Evolutionary conservation across 2,113 vertebrate species (phyloP).

Genomic region (Grantiella picta): DNA sequence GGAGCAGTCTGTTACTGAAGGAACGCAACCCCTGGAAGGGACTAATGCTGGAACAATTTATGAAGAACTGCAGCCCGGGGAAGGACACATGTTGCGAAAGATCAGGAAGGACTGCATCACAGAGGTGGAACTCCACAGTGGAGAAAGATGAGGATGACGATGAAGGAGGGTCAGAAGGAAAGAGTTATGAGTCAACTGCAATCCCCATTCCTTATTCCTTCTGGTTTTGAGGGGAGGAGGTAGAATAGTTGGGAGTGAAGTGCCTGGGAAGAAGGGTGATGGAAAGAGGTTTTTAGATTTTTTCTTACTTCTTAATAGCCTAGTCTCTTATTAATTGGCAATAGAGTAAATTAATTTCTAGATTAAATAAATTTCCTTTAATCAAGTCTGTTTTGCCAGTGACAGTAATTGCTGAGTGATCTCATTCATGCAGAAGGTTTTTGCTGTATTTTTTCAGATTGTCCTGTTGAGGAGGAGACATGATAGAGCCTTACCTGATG

Average conservation of each 20-base stretch:
- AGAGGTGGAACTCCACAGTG: neutral
- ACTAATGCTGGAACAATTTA: neutral
- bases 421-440: neutral
- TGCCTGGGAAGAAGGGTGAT: neutral
- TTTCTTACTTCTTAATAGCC: neutral
- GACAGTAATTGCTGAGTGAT: neutral
- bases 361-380: neutral
- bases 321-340: neutral
- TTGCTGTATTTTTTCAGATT: neutral
- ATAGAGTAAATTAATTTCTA: neutral
- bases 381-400: neutral
- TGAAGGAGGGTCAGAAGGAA: neutral
- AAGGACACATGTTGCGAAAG: neutral
- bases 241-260: neutral
- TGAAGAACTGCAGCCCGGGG: neutral
- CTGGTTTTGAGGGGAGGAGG: neutral
- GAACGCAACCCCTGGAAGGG: neutral
- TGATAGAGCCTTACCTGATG: fast-evolving
- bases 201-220: neutral
- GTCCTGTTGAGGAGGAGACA: neutral
- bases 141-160: neutral
- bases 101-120: neutral
- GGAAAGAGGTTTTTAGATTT: neutral
- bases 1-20: neutral
- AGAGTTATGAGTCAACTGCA: neutral